Conservation (phyloP, 2,797 vertebrate species). For the Tenualosa thibaudeaui region DNA sequence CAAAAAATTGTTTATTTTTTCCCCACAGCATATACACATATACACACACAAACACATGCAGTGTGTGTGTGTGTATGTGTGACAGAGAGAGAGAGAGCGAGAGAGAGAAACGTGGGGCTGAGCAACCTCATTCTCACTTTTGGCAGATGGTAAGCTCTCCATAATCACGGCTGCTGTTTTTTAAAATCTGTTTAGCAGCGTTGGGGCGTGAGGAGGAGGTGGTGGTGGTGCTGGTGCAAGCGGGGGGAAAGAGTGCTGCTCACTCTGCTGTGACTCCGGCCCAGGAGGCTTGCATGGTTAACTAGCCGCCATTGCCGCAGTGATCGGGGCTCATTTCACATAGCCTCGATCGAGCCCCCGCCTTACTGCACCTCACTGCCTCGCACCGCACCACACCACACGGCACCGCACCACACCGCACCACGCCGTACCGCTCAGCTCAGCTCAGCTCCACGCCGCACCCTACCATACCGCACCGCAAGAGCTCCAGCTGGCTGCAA, state of each 20-base stretch:
- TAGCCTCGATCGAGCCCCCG: background rate
- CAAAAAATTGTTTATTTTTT: background rate
- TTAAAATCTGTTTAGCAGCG: slow-evolving; percentile 9
- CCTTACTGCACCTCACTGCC: background rate
- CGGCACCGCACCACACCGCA: background rate
- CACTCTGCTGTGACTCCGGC: slow-evolving; percentile 23
- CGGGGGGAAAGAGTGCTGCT: slow-evolving; percentile 21
- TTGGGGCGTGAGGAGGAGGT: background rate
- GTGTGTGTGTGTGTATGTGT: background rate
- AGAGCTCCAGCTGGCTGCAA: slow-evolving; percentile 49
- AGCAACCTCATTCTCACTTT: slow-evolving; percentile 26
- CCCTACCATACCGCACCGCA: slow-evolving; percentile 23
- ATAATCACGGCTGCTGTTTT: slow-evolving; percentile 31
- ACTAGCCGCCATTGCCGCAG: slow-evolving; percentile 32
- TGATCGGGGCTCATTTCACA: slow-evolving; percentile 18
- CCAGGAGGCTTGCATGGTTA: slow-evolving; percentile 38
- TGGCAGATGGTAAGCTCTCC: slow-evolving; percentile 19
- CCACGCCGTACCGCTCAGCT: background rate
- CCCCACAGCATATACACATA: background rate
- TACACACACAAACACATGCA: background rate
- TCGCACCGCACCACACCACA: background rate
- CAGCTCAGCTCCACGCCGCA: background rate
- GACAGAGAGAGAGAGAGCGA: background rate
- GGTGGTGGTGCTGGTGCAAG: background rate
- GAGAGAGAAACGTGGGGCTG: background rate